Base-by-base conservation (phyloP, 2,797 vertebrate species). In the Eupleurogrammus muticus region DNA sequence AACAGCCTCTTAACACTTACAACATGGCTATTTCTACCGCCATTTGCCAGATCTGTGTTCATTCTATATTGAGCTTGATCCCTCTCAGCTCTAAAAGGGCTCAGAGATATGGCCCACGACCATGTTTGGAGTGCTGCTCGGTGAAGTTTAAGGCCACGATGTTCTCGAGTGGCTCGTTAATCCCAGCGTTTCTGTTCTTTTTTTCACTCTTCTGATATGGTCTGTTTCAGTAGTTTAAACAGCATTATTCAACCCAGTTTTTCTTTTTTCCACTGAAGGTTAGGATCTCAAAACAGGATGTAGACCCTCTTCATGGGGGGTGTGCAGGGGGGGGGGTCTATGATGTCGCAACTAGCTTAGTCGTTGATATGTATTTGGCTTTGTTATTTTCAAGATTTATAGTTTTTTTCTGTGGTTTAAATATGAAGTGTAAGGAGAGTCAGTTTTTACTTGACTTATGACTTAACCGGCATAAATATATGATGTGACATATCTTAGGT, bases 81-180 rank as follows among this genome's bases (percentile, higher is more conserved):
- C 19, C 38, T 35, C 47, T 20, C 17, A 3, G 47, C 68, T 78
- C 14, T 48, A 56, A 76, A 82, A 59, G 34, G 46, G 24, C 35
- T 20, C 17, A 58, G 50, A 63, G 56, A 40, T 46, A 12, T 16
- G 23, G 12, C 40, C 50, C 50, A 12, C 44, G 55, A n/a, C 80
- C 73, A 72, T 79, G 50, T 82, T 77, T 84, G 80, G 77, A 66
- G 77, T 5, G 42, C 47, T 63, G 4, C 50, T 58, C 4, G 2
- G 58, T 73, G 49, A 66, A 66, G 40, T 68, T 79, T 23, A 82
- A 83, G 23, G 46, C 14, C 49, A 14, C 2, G 17, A 16, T 67
- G 19, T 73, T 78, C 56, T 49, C 61, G 11, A 66, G 64, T 7
- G 65, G 42, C 47, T 70, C 0, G 2, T 66, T 63, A 64, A 52